A percentile compares a stretch with the other conserved stretches of the same genome.
phyloP scores from a whole-genome alignment of 2,113 vertebrate species.

The Ammodytes dubius region DNA sequence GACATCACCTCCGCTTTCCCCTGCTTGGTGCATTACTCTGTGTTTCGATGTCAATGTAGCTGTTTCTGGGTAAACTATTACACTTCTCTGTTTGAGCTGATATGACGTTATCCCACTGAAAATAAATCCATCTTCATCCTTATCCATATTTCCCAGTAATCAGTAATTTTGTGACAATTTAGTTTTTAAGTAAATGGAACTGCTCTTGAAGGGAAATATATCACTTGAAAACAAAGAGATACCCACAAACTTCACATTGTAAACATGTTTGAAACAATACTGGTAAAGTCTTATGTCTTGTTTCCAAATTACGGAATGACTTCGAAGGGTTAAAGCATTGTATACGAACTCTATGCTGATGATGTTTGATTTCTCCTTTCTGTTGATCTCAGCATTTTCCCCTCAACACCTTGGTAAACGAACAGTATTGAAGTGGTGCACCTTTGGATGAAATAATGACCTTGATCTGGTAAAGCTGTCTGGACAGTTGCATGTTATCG shows the following conservation, averaged over 20 bases:
- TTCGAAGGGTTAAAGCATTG: neutral
- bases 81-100: neutral
- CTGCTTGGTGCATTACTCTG: neutral
- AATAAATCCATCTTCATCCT: neutral
- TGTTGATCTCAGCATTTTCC: conserved; percentile 13
- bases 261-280: conserved; percentile 29
- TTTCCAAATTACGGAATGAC: neutral
- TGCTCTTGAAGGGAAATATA: neutral
- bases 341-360: neutral
- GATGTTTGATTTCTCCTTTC: neutral
- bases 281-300: neutral
- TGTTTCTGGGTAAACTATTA: neutral
- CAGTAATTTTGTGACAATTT: neutral
- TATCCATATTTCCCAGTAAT: neutral
- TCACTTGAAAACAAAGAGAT: neutral
- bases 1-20: conserved; percentile 14
- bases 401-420: neutral
- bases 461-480: neutral
- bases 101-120: neutral
- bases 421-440: neutral
- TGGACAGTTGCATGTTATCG: neutral
- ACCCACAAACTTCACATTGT: conserved; percentile 16
- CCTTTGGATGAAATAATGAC: neutral
- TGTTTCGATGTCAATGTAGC: conserved; percentile 29
- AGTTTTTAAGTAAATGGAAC: neutral